These are phyloP conservation scores for Candidula unifasciata DNA, from an alignment of 2,888 invertebrate genomes.

Conservation along the genomic window DNA sequence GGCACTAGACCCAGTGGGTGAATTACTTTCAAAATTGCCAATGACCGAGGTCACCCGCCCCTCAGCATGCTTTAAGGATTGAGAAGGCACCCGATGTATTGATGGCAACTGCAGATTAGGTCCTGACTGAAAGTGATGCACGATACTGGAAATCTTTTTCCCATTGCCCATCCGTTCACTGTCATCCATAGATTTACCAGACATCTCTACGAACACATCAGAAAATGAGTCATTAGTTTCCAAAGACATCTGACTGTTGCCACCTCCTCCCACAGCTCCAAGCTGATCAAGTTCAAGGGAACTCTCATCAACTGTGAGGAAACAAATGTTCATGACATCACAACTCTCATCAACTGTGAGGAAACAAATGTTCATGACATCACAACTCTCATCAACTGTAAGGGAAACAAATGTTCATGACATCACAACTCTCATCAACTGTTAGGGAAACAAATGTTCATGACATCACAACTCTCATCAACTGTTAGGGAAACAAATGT, in stretches of 20 bases:
- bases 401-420: background rate
- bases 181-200: constrained; percentile 28
- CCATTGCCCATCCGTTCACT: constrained; percentile 24
- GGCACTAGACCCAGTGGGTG: background rate
- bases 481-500: background rate
- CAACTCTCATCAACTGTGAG: constrained; percentile 40
- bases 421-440: constrained; percentile 40
- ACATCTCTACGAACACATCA: constrained; percentile 24
- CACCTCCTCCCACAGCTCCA: constrained; percentile 63
- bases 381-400: background rate
- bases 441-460: background rate
- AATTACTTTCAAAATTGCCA: constrained; percentile 13
- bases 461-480: constrained; percentile 23
- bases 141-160: constrained; percentile 39
- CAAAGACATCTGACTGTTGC: constrained; percentile 58
- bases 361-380: background rate
- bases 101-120: constrained; percentile 33
- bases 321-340: background rate
- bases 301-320: constrained; percentile 40
- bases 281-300: constrained; percentile 47
- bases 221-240: constrained; percentile 27
- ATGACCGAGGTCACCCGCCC: constrained; percentile 43
- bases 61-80: constrained; percentile 49
- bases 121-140: constrained; percentile 46
- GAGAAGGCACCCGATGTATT: constrained; percentile 48